phyloP scores from a whole-genome alignment of 2,888 invertebrate species.

The Amblyjoppa fuscipennis region DNA sequence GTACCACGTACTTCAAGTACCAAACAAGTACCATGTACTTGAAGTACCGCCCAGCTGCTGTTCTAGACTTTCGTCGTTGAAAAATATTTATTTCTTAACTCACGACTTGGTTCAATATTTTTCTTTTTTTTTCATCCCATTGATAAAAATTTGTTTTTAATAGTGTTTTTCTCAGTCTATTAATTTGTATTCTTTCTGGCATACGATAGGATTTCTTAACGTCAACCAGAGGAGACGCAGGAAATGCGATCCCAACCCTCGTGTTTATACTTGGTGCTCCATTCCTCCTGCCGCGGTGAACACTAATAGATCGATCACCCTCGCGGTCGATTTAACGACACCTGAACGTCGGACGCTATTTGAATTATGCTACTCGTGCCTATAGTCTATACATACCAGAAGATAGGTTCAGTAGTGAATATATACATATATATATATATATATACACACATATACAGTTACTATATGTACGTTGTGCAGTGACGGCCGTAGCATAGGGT shows the following conservation, averaged over 20 bases:
- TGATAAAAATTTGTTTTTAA: no score
- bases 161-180: no score
- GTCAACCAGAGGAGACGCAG: not conserved
- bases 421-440: not conserved
- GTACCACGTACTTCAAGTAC: no score
- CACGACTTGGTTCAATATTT: no score
- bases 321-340: slow-evolving; percentile 41
- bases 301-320: slow-evolving; percentile 48
- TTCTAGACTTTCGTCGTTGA: no score
- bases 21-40: no score
- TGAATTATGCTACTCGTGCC: slow-evolving; percentile 43
- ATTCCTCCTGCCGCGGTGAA: slow-evolving; percentile 2
- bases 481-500: slow-evolving; percentile 32
- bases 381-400: slow-evolving; percentile 2
- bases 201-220: no score
- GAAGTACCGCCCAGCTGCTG: no score
- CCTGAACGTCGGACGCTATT: slow-evolving; percentile 40
- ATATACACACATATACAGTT: not conserved
- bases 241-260: not conserved
- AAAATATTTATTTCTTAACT: no score
- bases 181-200: no score
- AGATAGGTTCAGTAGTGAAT: not conserved
- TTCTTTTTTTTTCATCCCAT: no score
- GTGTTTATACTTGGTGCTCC: not conserved
- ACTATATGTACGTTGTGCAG: not conserved